Evolutionary conservation across 2,888 invertebrate species (phyloP).

Genomic region (Melieria crassipennis): DNA sequence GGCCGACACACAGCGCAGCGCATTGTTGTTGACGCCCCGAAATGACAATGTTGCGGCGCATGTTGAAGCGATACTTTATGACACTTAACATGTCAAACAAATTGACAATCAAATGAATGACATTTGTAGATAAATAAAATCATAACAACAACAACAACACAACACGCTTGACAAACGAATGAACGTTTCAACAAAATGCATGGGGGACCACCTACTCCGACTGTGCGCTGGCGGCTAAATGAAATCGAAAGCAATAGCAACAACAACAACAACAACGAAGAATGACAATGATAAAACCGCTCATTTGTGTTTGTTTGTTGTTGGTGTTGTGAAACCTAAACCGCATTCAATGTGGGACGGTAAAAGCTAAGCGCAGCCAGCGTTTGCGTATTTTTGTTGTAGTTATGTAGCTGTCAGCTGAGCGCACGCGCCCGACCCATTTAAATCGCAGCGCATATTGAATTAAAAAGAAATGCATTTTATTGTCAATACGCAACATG

Average conservation of each 20-base stretch:
- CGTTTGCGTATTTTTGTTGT: no score
- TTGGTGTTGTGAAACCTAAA: no score
- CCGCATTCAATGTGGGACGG: no score
- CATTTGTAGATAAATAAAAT: conserved; percentile 31
- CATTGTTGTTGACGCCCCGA: conserved; percentile 20
- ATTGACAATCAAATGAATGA: conserved; percentile 45
- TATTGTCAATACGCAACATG: no score
- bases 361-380: no score
- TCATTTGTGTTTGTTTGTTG: no score
- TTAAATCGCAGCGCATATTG: no score
- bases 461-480: no score
- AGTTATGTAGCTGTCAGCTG: no score
- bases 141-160: not conserved
- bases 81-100: conserved; percentile 45
- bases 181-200: conserved; percentile 23
- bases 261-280: conserved; percentile 2
- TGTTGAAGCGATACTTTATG: conserved; percentile 36
- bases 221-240: not conserved
- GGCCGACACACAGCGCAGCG: conserved; percentile 2
- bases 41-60: conserved; percentile 21
- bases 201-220: conserved; percentile 25
- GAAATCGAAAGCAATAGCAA: not conserved
- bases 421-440: no score
- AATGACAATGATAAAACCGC: no score
- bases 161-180: not conserved